A percentile compares a stretch with the other conserved stretches of the same genome.
Evolutionary conservation across 2,888 invertebrate species (phyloP).

Genomic region (Leucophora obtusa): DNA sequence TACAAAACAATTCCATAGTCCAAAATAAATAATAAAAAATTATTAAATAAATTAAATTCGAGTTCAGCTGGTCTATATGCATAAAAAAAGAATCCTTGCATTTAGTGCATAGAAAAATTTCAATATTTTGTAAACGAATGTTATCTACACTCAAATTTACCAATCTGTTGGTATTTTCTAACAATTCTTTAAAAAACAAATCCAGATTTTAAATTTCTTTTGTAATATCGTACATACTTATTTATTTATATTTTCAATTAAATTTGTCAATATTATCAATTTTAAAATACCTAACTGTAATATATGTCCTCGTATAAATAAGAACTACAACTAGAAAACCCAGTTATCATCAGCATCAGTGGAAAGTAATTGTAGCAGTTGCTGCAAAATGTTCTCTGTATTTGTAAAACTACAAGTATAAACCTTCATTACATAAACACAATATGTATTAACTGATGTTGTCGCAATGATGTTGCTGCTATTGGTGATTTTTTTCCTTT

Average conservation of each 20-base stretch:
- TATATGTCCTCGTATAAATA: slow-evolving; percentile 2
- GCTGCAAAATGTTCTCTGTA: not conserved
- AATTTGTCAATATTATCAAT: slow-evolving; percentile 63
- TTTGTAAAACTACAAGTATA: slow-evolving; percentile 18
- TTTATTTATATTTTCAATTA: slow-evolving; percentile 59
- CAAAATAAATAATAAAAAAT: too few species aligned
- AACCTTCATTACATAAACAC: slow-evolving; percentile 55
- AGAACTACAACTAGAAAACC: not conserved
- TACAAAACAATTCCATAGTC: too few species aligned
- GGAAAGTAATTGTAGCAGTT: not conserved
- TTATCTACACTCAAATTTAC: too few species aligned
- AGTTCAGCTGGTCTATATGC: too few species aligned
- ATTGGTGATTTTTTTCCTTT: not conserved
- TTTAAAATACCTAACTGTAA: slow-evolving; percentile 56
- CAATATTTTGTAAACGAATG: too few species aligned
- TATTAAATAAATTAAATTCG: too few species aligned
- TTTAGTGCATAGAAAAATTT: too few species aligned
- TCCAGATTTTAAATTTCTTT: not conserved
- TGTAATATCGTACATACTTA: slow-evolving; percentile 15
- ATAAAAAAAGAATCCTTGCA: too few species aligned
- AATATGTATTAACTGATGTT: slow-evolving; percentile 57
- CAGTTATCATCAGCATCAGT: not conserved
- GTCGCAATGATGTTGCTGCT: slow-evolving; percentile 28
- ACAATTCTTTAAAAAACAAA: too few species aligned
- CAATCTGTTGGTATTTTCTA: too few species aligned